Base-by-base conservation (phyloP, 1,140 invertebrate species). In the Anastrepha ludens region DNA sequence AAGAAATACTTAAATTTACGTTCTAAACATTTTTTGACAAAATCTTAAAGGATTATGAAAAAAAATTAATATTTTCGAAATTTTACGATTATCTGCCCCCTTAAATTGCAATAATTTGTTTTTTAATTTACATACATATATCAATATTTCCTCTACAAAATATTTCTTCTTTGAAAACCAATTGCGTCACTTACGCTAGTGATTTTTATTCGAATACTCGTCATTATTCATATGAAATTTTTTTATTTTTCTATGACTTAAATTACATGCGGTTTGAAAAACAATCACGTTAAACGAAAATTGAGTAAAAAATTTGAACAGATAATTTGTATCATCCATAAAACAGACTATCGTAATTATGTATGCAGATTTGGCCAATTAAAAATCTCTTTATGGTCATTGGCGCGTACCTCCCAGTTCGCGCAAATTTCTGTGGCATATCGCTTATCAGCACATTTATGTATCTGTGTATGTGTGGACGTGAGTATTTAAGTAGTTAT, bases 321-420 rank as follows among this genome's bases (percentile, higher is more conserved):
- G 29, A 47, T 39, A 74, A 74, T n/a, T 74, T 74, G n/a, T n/a
- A 41, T 3, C 41, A 74, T 74, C 39, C 39, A 70, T 70, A 47
- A 74, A 67, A 74, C 17, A 17, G 41, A 74, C 5, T 44, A 47
- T 47, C 39, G 2, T 44, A 74, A 11, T 74, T 74, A 74, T 15
- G 13, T 6, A 74, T 74, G 67, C 67, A 74, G 67, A 74, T 74
- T 74, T 74, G 67, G 67, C 39, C 67, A 74, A 74, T 74, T 74
- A 47, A 74, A 47, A 47, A 74, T 74, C 67, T 74, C 67, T 74
- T 74, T 74, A 74, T 74, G 39, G 67, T 74, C 67, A 74, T 74
- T 74, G 44, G 44, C 41, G n/a, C 0, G 50, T 55, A 55, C 50
- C 29, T 2, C 6, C 50, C 50, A 55, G 6, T 55, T 11, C 50